Evolutionary conservation across 1,140 invertebrate genomes (phyloP), one percentile per base, ranked within the genome.

Genomic region (Cephus cinctus): DNA sequence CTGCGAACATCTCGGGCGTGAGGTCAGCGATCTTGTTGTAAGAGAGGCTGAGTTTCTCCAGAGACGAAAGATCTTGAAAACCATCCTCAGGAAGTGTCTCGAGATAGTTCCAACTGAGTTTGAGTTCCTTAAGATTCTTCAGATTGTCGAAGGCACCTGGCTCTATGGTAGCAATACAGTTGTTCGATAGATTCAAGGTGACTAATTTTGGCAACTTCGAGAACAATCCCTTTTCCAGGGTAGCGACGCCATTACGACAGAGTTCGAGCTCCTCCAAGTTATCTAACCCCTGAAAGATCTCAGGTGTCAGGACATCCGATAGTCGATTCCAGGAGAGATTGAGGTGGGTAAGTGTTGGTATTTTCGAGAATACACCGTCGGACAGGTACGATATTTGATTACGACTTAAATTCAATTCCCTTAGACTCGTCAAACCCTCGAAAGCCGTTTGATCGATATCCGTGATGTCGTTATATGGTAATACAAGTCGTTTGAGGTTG

Each of bases 1-100:
- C 66, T 4, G 58, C 59, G 47, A 71, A 69, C 1, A 53, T 51
- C 3, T 62, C 65, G 18, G 53, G 12, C 6, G 42, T 22, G 22
- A 71, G 62, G 22, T 45, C 52, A 5, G 41, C 46, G 19, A 71
- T 55, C 38, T 63, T 58, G 43, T 71, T 71, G 15, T 57, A 30
- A 1, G 62, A 54, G n/a, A 71, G 45, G 49, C 64, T 60, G 4
- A 71, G 42, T 20, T 50, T 18, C 9, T 4, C 34, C 14, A 36
- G 34, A 8, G 34, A 36, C 8, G 14, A 12, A 18, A 36, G 34
- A 12, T 18, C 34, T 12, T 4, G 11, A 8, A 36, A 36, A 36
- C 14, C 34, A 15, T 18, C 34, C 11, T 36, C 2, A 36, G 34
- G 34, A 11, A 36, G 14, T 9, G 3, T 36, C 9, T 15, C 34